Base-by-base conservation (phyloP, 2,113 vertebrate species). In the Esox niger region DNA sequence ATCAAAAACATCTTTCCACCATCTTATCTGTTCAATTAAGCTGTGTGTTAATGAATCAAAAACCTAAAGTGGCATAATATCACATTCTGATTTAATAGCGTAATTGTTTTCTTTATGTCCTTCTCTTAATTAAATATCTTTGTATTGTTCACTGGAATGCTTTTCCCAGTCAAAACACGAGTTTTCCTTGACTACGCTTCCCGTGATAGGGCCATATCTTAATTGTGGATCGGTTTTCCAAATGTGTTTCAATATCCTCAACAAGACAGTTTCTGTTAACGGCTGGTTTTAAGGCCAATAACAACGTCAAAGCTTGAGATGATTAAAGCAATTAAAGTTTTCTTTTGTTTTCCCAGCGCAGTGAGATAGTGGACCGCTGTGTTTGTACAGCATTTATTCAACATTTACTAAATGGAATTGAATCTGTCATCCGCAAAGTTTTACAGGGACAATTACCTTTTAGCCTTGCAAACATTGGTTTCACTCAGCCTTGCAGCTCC, bases 241-340 rank as follows among this genome's bases (percentile, higher is more conserved):
- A 92, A 92, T 90, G 88, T 79, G 86, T 85, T 92, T 91, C 90
- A 92, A 93, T 95, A 91, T 95, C 90, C 86, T 90, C 87, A 82
- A 85, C 85, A 90, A 95, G 92, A 93, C 87, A 88, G 90, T 93
- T 93, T 82, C 90, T 95, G 92, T 93, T 93, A 93, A 94, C 92
- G 93, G 91, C 92, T 95, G 95, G 95, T 92, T 91, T 82, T 95
- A 90, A 91, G 88, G 93, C 91, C 92, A 94, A 90, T 87, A 91
- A 89, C 79, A 92, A 95, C 91, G 92, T 95, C 93, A 96, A 96
- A 93, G 92, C 91, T 81, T 85, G 85, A 88, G 90, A 93, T 95
- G 95, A 98, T 98, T 95, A 96, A 95, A 95, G 94, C 95, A 98
- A 96, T 98, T 98, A 96, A 95, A 95, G 93, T 91, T 95, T 95